phyloP scores from a whole-genome alignment of 35 echinoderm and acorn worm species.

The Anneissia japonica region DNA sequence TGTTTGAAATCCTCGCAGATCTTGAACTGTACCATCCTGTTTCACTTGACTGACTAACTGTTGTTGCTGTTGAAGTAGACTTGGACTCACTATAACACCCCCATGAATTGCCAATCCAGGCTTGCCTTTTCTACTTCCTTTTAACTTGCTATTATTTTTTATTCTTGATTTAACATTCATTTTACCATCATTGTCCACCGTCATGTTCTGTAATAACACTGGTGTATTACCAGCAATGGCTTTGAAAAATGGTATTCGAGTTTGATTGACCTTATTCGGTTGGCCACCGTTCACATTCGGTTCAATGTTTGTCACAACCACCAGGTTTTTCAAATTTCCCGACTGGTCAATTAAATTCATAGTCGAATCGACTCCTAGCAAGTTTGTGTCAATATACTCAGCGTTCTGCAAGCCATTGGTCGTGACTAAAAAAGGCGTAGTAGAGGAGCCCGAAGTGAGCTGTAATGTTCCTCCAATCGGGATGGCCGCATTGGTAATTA shows the following conservation, averaged over 20 bases:
- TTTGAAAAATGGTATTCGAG: neutral
- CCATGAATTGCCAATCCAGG: neutral
- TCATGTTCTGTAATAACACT: neutral
- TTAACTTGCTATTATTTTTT: slow-evolving; percentile 1
- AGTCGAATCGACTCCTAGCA: neutral
- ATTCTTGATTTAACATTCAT: neutral
- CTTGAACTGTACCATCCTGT: neutral
- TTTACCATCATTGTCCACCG: neutral
- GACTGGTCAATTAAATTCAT: neutral
- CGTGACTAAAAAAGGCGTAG: neutral
- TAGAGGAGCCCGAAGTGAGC: neutral
- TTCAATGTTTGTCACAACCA: slow-evolving; percentile 15
- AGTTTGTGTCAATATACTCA: neutral
- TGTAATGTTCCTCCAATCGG: neutral
- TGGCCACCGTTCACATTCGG: slow-evolving; percentile 7
- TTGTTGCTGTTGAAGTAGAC: neutral
- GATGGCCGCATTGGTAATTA: neutral
- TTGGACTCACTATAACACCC: neutral
- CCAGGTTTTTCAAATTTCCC: neutral
- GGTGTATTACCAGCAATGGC: neutral
- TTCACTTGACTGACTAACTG: neutral
- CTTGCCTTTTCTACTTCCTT: neutral
- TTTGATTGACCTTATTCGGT: neutral
- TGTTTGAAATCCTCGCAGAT: neutral
- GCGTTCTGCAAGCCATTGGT: neutral